Conservation (phyloP, 2,113 vertebrate species). For the Rissa tridactyla region DNA sequence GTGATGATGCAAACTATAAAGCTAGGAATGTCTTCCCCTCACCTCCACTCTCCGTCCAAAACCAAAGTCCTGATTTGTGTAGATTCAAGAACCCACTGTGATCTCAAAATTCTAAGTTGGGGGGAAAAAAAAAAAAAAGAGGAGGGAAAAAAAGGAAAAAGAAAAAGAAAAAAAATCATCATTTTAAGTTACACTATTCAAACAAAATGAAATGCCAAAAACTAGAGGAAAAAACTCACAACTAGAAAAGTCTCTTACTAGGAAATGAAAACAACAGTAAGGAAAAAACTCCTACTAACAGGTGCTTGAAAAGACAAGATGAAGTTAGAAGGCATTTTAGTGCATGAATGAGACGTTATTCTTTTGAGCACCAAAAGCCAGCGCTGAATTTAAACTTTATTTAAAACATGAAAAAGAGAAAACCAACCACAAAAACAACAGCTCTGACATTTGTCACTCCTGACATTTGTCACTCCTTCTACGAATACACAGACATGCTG, state of each 20-base stretch:
- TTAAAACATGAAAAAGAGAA: not conserved
- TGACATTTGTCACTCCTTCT: not conserved
- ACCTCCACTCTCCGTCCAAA: not conserved
- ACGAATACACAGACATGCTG: not conserved
- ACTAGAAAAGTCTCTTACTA: not conserved
- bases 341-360: not conserved
- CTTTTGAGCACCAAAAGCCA: not conserved
- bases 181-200: not conserved
- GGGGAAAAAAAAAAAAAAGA: not conserved
- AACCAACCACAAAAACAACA: not conserved
- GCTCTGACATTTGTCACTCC: not conserved
- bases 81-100: not conserved
- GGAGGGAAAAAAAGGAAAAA: not conserved
- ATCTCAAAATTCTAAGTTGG: not conserved
- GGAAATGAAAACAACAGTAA: not conserved
- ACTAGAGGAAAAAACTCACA: not conserved
- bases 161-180: too few species aligned
- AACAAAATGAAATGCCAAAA: not conserved
- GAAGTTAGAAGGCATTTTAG: not conserved
- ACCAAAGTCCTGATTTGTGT: not conserved
- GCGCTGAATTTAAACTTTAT: not conserved
- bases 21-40: not conserved
- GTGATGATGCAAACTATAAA: conserved; percentile 11
- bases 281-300: not conserved
- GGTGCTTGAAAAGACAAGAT: not conserved